These are phyloP conservation scores for Arenaria interpres DNA, from an alignment of 2,113 vertebrate species.

Conservation along the genomic window DNA sequence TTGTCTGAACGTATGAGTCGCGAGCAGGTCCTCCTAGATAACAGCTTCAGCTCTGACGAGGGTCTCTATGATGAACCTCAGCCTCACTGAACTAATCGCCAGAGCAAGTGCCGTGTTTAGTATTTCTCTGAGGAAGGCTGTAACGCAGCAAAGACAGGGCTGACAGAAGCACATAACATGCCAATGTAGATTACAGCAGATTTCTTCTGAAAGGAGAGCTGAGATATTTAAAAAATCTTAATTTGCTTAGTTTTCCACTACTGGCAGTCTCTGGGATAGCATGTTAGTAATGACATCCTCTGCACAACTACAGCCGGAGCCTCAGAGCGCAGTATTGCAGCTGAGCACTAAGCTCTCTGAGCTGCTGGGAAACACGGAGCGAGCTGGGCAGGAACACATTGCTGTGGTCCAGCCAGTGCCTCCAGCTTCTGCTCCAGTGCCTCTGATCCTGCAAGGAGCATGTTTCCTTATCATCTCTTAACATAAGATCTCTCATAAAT, in stretches of 20 bases:
- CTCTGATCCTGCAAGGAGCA: neutral
- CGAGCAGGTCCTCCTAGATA: neutral
- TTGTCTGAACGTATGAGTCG: neutral
- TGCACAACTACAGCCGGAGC: neutral
- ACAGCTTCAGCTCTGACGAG: neutral
- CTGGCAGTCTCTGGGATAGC: conserved; percentile 22
- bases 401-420: neutral
- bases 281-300: conserved; percentile 15
- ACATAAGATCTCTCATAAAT: neutral
- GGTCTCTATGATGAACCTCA: neutral
- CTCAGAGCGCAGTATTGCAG: rapidly evolving
- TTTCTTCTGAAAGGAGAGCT: conserved; percentile 13
- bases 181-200: conserved; percentile 15
- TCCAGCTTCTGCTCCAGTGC: neutral
- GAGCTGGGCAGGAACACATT: neutral
- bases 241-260: conserved; percentile 48
- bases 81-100: neutral
- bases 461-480: neutral
- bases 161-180: neutral
- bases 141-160: rapidly evolving
- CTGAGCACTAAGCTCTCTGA: neutral
- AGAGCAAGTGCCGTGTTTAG: neutral
- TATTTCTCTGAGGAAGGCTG: neutral
- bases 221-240: conserved; percentile 38
- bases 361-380: neutral